phyloP scores from a whole-genome alignment of 2,888 invertebrate species.

The Hipparchia sbordonii region DNA sequence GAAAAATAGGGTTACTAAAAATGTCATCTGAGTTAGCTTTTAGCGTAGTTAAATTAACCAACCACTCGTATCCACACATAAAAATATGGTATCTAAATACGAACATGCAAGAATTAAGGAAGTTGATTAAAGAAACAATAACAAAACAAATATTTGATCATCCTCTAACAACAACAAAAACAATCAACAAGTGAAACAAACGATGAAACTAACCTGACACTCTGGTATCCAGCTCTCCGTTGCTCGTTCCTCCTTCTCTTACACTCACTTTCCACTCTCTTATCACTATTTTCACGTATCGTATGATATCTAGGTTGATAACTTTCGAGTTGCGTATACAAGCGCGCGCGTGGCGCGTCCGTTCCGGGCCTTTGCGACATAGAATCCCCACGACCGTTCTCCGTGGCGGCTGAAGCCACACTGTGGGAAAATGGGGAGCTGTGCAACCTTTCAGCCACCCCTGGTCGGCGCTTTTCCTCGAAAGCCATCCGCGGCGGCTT shows the following conservation, averaged over 20 bases:
- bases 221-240: conserved; percentile 61
- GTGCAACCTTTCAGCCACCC: conserved; percentile 65
- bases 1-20: too few relatives aligned
- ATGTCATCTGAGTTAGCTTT: too few relatives aligned
- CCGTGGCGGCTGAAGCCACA: conserved; percentile 62
- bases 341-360: conserved; percentile 74
- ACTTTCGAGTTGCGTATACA: conserved; percentile 78
- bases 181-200: conserved; percentile 34
- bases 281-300: conserved; percentile 76
- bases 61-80: too few relatives aligned
- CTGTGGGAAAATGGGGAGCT: conserved; percentile 49
- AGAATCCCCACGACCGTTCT: conserved; percentile 59
- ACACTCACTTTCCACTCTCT: conserved; percentile 76
- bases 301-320: conserved; percentile 79
- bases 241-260: conserved; percentile 65
- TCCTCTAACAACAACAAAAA: conserved; percentile 18
- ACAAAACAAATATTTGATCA: neutral
- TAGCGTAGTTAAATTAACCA: too few relatives aligned
- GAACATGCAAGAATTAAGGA: too few relatives aligned
- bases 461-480: conserved; percentile 72
- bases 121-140: too few relatives aligned
- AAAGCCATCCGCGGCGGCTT: conserved; percentile 76
- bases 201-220: conserved; percentile 59
- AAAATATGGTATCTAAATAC: too few relatives aligned
- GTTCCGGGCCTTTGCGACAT: conserved; percentile 68